Evolutionary conservation across 2,797 vertebrate species (phyloP).

Genomic region (Remorina albescens): DNA sequence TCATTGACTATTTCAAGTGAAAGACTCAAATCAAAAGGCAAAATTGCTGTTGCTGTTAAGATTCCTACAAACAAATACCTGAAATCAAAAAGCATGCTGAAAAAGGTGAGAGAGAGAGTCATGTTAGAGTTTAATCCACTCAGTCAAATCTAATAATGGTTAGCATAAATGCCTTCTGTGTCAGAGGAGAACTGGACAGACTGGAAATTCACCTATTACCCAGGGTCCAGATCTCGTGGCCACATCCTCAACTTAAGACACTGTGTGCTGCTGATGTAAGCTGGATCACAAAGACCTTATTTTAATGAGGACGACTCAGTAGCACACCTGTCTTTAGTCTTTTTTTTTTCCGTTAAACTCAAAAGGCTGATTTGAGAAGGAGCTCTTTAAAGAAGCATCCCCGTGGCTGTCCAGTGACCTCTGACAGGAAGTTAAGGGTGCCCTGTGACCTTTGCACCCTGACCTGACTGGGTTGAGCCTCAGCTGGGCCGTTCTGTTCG

Average conservation of each 20-base stretch:
- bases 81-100: conserved; percentile 62
- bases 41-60: conserved; percentile 17
- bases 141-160: conserved; percentile 59
- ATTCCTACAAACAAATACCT: conserved; percentile 26
- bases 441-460: conserved; percentile 80
- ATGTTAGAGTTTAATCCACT: conserved; percentile 61
- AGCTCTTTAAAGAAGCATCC: conserved; percentile 5
- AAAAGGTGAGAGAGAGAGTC: conserved; percentile 45
- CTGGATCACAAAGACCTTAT: neutral
- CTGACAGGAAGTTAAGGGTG: conserved; percentile 68
- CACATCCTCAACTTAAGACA: conserved; percentile 19
- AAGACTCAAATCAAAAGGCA: conserved; percentile 26
- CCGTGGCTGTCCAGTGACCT: conserved; percentile 71
- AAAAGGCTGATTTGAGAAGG: neutral
- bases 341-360: too few species aligned
- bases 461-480: conserved; percentile 82
- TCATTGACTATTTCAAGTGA: conserved; percentile 23
- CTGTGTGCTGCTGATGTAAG: neutral
- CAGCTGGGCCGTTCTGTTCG: conserved; percentile 82
- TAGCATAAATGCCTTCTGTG: conserved; percentile 59
- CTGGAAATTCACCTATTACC: conserved; percentile 49
- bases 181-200: conserved; percentile 74
- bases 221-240: conserved; percentile 8
- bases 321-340: neutral
- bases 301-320: neutral